Evolutionary conservation across 1,140 invertebrate species (phyloP), one percentile per base, ranked within the genome.

Genomic region (Drosophila nigromelanica): DNA sequence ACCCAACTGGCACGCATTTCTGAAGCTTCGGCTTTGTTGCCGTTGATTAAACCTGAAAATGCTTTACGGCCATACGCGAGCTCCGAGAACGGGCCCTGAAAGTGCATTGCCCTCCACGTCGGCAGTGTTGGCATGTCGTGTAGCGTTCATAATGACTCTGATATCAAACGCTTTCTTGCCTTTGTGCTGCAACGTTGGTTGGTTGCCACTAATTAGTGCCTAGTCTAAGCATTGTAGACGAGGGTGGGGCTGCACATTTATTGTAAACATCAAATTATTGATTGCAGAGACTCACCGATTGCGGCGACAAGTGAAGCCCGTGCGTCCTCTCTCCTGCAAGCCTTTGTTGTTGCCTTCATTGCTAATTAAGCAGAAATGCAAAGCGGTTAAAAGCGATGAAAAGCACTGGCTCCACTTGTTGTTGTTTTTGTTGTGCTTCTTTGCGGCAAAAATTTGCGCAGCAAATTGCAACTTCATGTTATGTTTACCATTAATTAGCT

Each of bases 221-320:
- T 37, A 24, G 42, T 35, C 39, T 18, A n/a, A 45, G 33, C 27
- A 27, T 3, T 1, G 33, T 15, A 10, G 12, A 15, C 6, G 21
- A 11, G 30, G n/a, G 35, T 15, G 33, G 39, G 37, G 18, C 51
- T 81, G 75, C 60, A 60, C 59, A 76, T 78, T 87, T 89, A 79
- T 73, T 89, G 82, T 68, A 87, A 89, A 89, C 83, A 87, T 50
- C 45, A 74, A 89, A 89, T 79, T 87, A 87, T 87, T 87, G 82
- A 87, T 87, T 82, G 71, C 40, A 47, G 42, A 73, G 63, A 50
- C 47, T 33, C 50, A 48, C 60, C 50, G 82, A 87, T 87, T 82
- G 71, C 40, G 47, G 39, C 61, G 33, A 62, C 59, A 63, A 39
- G 61, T 45, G 35, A 58, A 39, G 51, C 73, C 73, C 66, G 39